phyloP scores from a whole-genome alignment of 2,888 invertebrate species.

The Stictocephala bisonia region DNA sequence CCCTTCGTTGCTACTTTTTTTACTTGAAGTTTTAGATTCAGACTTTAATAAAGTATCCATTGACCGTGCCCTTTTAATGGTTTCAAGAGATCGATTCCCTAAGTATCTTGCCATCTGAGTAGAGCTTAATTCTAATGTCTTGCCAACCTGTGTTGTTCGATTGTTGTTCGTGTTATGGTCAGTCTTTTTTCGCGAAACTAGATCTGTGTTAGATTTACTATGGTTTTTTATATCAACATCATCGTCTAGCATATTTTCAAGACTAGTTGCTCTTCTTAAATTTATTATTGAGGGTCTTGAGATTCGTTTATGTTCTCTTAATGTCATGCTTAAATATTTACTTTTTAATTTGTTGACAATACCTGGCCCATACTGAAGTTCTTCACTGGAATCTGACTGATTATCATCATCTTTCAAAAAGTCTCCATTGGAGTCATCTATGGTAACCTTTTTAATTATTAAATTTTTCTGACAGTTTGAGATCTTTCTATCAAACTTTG shows the following conservation, averaged over 20 bases:
- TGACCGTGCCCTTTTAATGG: conserved; percentile 85
- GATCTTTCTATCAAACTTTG: conserved; percentile 42
- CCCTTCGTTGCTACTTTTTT: conserved; percentile 19
- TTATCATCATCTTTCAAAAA: conserved; percentile 62
- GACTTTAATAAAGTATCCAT: conserved; percentile 84
- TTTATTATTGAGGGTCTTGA: conserved; percentile 75
- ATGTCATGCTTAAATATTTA: conserved; percentile 85
- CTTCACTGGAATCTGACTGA: conserved; percentile 75
- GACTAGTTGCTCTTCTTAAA: conserved; percentile 82
- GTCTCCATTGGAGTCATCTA: conserved; percentile 51
- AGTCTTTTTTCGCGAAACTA: not conserved
- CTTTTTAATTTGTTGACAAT: conserved; percentile 90
- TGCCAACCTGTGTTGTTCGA: not conserved
- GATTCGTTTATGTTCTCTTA: conserved; percentile 75
- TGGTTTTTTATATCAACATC: conserved; percentile 62
- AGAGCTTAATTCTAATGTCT: not conserved
- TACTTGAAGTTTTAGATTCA: conserved; percentile 63
- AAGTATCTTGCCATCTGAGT: not conserved
- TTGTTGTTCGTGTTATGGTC: conserved; percentile 12
- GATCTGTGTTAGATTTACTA: not conserved
- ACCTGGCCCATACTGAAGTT: conserved; percentile 90
- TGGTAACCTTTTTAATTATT: conserved; percentile 60
- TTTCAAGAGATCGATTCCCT: conserved; percentile 63
- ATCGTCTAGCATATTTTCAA: conserved; percentile 86
- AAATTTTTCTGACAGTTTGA: conserved; percentile 68